These are phyloP conservation scores for Cosmia trapezina DNA, from an alignment of 2,888 invertebrate genomes.

Conservation along the genomic window DNA sequence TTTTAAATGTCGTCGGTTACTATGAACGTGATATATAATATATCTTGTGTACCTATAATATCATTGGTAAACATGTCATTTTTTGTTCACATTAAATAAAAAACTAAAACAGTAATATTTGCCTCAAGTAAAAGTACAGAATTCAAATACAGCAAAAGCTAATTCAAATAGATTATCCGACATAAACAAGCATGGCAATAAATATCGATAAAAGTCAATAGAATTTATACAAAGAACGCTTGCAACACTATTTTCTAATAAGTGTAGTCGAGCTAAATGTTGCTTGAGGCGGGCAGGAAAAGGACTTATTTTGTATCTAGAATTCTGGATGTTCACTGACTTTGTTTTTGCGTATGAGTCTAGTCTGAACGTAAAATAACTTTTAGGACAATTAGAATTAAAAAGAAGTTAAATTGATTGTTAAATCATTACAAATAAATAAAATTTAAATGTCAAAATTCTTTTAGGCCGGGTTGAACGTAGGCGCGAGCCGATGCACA, in stretches of 20 bases:
- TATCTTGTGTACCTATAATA: too few relatives aligned
- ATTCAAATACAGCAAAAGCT: conserved; percentile 11
- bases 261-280: conserved; percentile 22
- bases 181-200: conserved; percentile 18
- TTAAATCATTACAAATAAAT: not conserved
- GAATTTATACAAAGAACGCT: conserved; percentile 22
- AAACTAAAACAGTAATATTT: not conserved
- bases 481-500: too few relatives aligned
- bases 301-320: conserved; percentile 8
- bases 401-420: too few relatives aligned
- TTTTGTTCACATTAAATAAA: not conserved
- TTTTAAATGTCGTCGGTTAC: too few relatives aligned
- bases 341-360: not conserved
- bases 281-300: not conserved
- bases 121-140: not conserved
- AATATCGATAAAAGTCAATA: conserved; percentile 40
- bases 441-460: too few relatives aligned
- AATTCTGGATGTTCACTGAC: not conserved
- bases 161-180: conserved; percentile 34
- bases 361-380: not conserved
- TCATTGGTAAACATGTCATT: too few relatives aligned
- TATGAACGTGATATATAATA: too few relatives aligned
- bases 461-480: too few relatives aligned
- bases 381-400: not conserved
- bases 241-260: conserved; percentile 44